Conservation (phyloP, 2,113 vertebrate species). For the human region DNA sequence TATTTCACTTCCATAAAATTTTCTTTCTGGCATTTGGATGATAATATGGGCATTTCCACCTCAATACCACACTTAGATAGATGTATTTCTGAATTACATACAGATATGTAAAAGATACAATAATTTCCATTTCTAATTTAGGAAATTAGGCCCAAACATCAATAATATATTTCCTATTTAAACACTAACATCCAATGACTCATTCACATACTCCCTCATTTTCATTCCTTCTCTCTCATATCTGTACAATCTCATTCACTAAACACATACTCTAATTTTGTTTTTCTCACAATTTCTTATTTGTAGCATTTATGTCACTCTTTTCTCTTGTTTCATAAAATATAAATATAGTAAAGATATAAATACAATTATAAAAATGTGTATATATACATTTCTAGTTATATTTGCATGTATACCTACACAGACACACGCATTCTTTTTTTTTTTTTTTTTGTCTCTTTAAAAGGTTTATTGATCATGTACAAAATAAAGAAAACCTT, state of each 20-base stretch:
- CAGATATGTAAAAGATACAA: neutral
- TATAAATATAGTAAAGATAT: neutral
- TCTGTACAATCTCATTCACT: neutral
- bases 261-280: neutral
- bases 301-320: constrained; percentile 1
- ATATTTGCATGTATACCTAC: neutral
- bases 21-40: neutral
- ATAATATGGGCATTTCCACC: neutral
- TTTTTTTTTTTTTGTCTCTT: constrained; percentile 80
- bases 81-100: neutral
- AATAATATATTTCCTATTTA: constrained; percentile 12
- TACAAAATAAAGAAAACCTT: constrained; percentile 99
- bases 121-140: constrained; percentile 16
- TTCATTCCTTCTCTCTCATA: neutral
- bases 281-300: constrained; percentile 25
- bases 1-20: neutral
- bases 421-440: neutral
- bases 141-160: neutral
- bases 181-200: neutral
- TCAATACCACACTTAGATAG: neutral
- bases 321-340: neutral
- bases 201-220: neutral
- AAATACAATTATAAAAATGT: neutral
- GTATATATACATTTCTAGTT: neutral
- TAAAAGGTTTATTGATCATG: constrained; percentile 99